Evolutionary conservation across 1,140 invertebrate genomes (phyloP).

Genomic region (Diprion similis): DNA sequence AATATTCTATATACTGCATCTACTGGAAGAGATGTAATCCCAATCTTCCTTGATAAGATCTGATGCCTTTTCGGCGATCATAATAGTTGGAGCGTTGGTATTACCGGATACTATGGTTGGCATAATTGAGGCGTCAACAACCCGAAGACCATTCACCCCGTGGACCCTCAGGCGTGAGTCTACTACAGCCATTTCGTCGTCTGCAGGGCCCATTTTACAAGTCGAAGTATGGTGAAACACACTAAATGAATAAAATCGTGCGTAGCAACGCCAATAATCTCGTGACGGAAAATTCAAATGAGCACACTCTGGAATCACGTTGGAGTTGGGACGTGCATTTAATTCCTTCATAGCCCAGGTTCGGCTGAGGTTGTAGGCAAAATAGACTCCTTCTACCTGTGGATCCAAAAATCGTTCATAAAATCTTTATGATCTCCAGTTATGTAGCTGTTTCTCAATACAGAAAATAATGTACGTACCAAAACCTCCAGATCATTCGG

Average conservation of each 20-base stretch:
- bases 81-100: conserved; percentile 69
- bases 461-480: conserved; percentile 46
- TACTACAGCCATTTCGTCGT: too few relatives aligned
- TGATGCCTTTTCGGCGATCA: conserved; percentile 71
- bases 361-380: conserved; percentile 72
- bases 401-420: too few relatives aligned
- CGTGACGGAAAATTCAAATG: conserved; percentile 53
- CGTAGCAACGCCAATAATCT: not conserved
- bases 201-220: not conserved
- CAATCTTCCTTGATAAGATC: conserved; percentile 68
- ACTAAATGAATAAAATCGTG: not conserved
- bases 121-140: too few relatives aligned
- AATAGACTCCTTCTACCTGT: conserved; percentile 73
- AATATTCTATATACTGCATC: too few relatives aligned
- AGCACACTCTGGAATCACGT: conserved; percentile 73
- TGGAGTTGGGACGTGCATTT: conserved; percentile 67
- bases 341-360: conserved; percentile 72
- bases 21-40: too few relatives aligned
- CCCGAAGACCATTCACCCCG: too few relatives aligned
- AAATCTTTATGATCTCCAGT: too few relatives aligned
- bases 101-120: too few relatives aligned
- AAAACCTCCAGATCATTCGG: conserved; percentile 71
- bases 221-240: not conserved
- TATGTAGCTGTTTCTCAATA: too few relatives aligned
- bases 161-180: too few relatives aligned